phyloP scores from a whole-genome alignment of 2,797 vertebrate species.

The Micrastur ruficollis region DNA sequence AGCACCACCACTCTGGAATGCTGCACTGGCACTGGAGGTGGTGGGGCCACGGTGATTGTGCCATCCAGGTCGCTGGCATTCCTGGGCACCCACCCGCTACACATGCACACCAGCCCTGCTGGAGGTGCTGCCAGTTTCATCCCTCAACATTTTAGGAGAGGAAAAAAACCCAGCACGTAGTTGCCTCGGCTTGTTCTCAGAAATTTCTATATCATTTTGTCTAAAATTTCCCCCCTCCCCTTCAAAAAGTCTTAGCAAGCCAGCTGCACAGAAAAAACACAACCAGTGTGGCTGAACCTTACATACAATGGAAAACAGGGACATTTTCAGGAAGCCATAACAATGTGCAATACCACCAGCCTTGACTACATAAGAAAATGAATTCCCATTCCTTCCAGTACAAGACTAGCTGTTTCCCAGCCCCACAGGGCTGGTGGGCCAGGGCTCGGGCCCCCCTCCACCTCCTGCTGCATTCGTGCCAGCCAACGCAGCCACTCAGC shows the following conservation, averaged over 20 bases:
- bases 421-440: neutral
- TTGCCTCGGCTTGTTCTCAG: neutral
- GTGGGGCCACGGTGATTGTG: neutral
- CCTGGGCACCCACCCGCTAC: rapidly evolving
- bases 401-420: neutral
- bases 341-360: neutral
- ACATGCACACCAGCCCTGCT: neutral
- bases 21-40: rapidly evolving
- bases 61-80: rapidly evolving
- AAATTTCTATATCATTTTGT: neutral
- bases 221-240: neutral
- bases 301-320: neutral
- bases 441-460: rapidly evolving
- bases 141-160: neutral
- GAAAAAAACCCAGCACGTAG: rapidly evolving
- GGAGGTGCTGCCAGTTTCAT: neutral
- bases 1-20: neutral
- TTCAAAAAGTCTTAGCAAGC: neutral
- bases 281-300: neutral
- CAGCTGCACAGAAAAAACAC: neutral
- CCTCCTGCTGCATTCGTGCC: neutral
- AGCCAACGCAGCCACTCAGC: neutral
- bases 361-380: neutral
- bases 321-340: neutral
- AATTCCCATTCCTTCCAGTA: neutral